These are phyloP conservation scores for Melinaea marsaeus DNA, from an alignment of 2,888 invertebrate species.

Conservation along the genomic window DNA sequence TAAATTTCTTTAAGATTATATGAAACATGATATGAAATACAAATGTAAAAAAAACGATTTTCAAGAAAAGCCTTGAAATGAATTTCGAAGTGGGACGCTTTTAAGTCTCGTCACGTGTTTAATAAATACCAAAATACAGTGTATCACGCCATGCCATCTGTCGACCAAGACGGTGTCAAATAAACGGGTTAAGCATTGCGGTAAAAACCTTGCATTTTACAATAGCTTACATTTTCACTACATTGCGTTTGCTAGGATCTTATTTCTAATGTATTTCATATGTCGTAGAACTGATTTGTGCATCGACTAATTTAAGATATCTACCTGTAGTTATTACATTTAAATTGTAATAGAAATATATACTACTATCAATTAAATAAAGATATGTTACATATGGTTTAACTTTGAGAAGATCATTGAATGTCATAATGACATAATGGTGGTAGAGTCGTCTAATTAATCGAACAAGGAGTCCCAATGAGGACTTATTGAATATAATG, in stretches of 20 bases:
- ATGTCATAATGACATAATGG: too few species aligned
- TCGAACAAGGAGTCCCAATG: too few species aligned
- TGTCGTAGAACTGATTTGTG: slow-evolving; percentile 42
- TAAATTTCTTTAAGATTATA: too few species aligned
- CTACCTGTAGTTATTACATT: too few species aligned
- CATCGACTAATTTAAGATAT: slow-evolving; percentile 18
- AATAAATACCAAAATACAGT: not conserved
- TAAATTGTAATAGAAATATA: too few species aligned
- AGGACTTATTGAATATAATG: not conserved
- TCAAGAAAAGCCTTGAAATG: not conserved
- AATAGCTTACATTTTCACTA: slow-evolving; percentile 63
- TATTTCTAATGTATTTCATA: slow-evolving; percentile 60
- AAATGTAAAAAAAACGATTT: not conserved
- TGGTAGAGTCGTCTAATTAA: too few species aligned
- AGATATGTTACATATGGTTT: too few species aligned
- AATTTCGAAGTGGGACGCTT: not conserved
- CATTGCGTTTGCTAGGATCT: slow-evolving; percentile 57
- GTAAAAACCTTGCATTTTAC: slow-evolving; percentile 55
- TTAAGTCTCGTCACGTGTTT: not conserved
- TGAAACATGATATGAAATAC: too few species aligned
- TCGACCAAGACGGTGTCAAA: slow-evolving; percentile 20
- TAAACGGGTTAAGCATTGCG: slow-evolving; percentile 32
- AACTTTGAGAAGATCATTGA: too few species aligned
- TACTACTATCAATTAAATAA: too few species aligned
- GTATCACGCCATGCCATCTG: slow-evolving; percentile 35